phyloP scores from a whole-genome alignment of 2,113 vertebrate species.

The Machaerirhynchus nigripectus region DNA sequence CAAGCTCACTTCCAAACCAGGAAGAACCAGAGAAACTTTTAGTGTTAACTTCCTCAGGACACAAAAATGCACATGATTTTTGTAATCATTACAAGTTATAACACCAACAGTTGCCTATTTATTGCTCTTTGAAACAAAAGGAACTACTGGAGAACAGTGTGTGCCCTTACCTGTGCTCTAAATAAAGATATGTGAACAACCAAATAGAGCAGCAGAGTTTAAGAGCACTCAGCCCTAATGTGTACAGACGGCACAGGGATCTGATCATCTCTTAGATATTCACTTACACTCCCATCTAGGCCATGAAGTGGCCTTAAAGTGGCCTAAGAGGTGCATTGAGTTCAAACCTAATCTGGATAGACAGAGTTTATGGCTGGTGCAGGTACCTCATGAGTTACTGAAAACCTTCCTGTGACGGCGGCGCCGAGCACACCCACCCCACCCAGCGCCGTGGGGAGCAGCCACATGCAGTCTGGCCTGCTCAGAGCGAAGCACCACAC shows the following conservation, averaged over 20 bases:
- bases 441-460: accelerated
- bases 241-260: neutral
- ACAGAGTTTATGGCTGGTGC: neutral
- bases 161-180: neutral
- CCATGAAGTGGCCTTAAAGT: neutral
- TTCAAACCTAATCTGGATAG: neutral
- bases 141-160: neutral
- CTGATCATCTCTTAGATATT: neutral
- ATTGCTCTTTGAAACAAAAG: neutral
- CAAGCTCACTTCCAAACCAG: neutral
- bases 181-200: neutral
- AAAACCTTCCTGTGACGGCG: neutral
- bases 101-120: neutral
- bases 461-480: accelerated
- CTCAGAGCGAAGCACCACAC: neutral
- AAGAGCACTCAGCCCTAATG: neutral
- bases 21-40: neutral
- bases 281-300: neutral
- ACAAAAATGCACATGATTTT: neutral
- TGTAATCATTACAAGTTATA: neutral
- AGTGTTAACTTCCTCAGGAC: neutral
- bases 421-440: neutral
- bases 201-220: neutral
- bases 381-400: neutral
- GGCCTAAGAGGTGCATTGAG: neutral